phyloP scores from a whole-genome alignment of 2,888 invertebrate genomes.

The Caradrina clavipalpis region DNA sequence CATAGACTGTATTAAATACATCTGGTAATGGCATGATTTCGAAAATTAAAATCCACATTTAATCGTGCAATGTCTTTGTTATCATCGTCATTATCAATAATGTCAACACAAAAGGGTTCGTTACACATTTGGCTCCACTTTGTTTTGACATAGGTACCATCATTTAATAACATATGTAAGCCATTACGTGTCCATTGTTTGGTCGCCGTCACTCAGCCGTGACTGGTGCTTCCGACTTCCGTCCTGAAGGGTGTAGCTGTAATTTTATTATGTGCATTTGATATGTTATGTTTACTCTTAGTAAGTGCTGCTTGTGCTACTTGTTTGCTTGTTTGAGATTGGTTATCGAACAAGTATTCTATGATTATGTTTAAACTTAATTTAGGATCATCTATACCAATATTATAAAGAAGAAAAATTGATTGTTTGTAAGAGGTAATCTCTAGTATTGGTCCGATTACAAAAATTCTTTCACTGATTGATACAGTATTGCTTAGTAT shows the following conservation, averaged over 20 bases:
- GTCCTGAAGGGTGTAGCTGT: conserved; percentile 54
- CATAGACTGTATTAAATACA: neutral
- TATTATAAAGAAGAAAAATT: too few species aligned
- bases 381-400: neutral
- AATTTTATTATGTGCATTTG: conserved; percentile 46
- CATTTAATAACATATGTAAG: conserved; percentile 48
- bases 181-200: conserved; percentile 51
- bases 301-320: neutral
- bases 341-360: neutral
- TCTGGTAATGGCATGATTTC: neutral
- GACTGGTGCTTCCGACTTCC: conserved; percentile 54
- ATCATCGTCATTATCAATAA: neutral
- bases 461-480: too few species aligned
- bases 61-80: neutral
- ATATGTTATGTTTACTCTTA: conserved; percentile 20
- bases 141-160: conserved; percentile 43
- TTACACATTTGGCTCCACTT: conserved; percentile 31
- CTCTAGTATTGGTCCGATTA: too few species aligned
- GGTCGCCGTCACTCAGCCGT: conserved; percentile 48
- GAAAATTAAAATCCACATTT: neutral
- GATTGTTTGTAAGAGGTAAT: too few species aligned
- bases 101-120: conserved; percentile 5
- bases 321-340: conserved; percentile 2
- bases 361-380: neutral
- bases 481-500: too few species aligned